Evolutionary conservation across 2,797 vertebrate species (phyloP).

Genomic region (Sardinella longiceps): DNA sequence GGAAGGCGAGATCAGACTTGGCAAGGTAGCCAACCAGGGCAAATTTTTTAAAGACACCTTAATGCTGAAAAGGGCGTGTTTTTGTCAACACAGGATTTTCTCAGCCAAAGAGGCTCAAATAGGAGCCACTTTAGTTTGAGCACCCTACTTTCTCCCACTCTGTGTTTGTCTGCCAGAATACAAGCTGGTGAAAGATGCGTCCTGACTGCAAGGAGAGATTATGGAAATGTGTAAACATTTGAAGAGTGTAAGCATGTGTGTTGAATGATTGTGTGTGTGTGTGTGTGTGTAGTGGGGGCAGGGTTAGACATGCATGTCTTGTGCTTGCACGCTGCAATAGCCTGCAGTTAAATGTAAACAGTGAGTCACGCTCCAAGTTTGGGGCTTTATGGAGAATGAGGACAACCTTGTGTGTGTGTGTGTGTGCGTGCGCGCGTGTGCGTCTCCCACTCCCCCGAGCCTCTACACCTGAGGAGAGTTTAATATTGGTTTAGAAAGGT

Average conservation of each 20-base stretch:
- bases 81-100: neutral
- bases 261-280: neutral
- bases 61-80: neutral
- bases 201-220: conserved; percentile 13
- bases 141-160: neutral
- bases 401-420: too few species aligned
- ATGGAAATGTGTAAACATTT: conserved; percentile 18
- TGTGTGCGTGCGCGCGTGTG: neutral
- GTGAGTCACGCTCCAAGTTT: neutral
- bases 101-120: neutral
- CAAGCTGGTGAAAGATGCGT: neutral
- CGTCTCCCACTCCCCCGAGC: too few species aligned
- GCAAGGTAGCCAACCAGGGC: neutral
- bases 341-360: conserved; percentile 19
- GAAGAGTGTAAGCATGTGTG: neutral
- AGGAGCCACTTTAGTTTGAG: neutral
- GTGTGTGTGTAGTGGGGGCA: neutral
- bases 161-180: neutral
- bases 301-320: conserved; percentile 20
- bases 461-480: neutral
- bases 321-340: conserved; percentile 27
- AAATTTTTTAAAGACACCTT: neutral
- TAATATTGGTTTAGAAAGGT: neutral
- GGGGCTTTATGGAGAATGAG: neutral
- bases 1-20: conserved; percentile 3